Percentiles rank a stretch among this genome's conserved stretches.
Conservation (phyloP, 2,888 invertebrate species). For the Deilephila elpenor region DNA sequence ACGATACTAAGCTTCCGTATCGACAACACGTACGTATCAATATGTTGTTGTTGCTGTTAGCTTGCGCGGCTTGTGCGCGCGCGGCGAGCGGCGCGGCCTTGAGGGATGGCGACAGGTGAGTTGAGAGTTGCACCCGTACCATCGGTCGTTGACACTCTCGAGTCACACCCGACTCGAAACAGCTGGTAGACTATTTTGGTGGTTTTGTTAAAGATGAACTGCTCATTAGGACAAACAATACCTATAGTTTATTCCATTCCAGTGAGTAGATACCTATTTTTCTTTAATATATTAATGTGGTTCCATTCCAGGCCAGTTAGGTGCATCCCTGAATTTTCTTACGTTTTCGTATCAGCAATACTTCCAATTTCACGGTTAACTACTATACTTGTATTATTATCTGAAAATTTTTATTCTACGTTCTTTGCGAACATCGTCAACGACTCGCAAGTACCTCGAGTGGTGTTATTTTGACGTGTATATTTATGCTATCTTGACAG, state of each 20-base stretch:
- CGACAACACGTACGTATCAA: conserved; percentile 8
- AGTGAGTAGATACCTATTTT: too few relatives aligned
- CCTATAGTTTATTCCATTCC: too few relatives aligned
- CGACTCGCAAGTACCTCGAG: not conserved
- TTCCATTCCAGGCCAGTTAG: too few relatives aligned
- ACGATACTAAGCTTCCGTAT: not conserved
- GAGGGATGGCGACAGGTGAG: conserved; percentile 34
- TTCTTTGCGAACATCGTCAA: not conserved
- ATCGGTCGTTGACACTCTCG: not conserved
- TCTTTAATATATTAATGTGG: too few relatives aligned
- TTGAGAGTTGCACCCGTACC: not conserved
- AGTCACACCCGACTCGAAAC: not conserved
- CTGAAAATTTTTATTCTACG: too few relatives aligned
- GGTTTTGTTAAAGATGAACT: too few relatives aligned
- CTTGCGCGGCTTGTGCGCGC: not conserved
- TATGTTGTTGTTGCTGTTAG: not conserved
- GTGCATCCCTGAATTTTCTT: too few relatives aligned
- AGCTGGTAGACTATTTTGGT: too few relatives aligned
- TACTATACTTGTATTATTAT: too few relatives aligned
- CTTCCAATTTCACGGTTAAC: too few relatives aligned
- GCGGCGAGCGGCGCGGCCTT: conserved; percentile 54
- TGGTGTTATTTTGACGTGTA: not conserved
- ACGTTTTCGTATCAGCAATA: too few relatives aligned
- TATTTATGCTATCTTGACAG: not conserved
- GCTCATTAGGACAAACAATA: too few relatives aligned